Evolutionary conservation across 2,888 invertebrate genomes (phyloP), one percentile per base, ranked within the genome.

Genomic region (Pherbina coryleti): DNA sequence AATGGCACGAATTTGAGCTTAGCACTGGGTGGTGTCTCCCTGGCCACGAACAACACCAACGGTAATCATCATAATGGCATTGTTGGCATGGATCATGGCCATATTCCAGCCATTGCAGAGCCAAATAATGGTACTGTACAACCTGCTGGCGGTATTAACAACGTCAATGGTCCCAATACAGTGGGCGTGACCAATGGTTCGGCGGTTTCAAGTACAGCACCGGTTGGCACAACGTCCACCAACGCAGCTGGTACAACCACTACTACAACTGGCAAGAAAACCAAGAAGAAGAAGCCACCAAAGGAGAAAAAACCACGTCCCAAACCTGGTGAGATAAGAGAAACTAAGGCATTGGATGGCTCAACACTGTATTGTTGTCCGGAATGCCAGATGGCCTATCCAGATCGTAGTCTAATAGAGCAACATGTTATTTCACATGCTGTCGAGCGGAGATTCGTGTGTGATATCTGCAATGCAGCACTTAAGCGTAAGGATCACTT

Each of bases 381-480:
- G 0, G 96, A 96, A 87, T 96, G 96, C 86, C 95, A 96, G 88
- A 95, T 96, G 95, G 96, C 96, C 53, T 95, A 96, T 87, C 96
- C 96, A 3, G 96, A 96, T 88, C 93, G 95, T 79, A 95, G 94
- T 80, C 90, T 96, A 66, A 90, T 96, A 77, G 96, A 96, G 84
- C 96, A 96, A 85, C 96, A 96, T 89, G 91, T 96, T n/a, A 92
- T 95, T 22, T 96, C 96, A 11, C 96, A 96, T 88, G 96, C 96
- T 5, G 92, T 96, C 87, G 96, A 96, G 85, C 92, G 96, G 82
- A 92, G 93, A 86, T 96, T 96, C 85, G 95, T 96, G 79, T 96
- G 96, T 89, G 96, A 96, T 89, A 96, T 96, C 76, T 96, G 96
- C 87, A 96, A 96, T 82, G 96, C 96, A 34, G 96, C 96, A 0